A percentile compares a stretch with the other conserved stretches of the same genome.
Evolutionary conservation across 1,140 invertebrate genomes (phyloP).

Genomic region (Pseudomyrmex concolor): DNA sequence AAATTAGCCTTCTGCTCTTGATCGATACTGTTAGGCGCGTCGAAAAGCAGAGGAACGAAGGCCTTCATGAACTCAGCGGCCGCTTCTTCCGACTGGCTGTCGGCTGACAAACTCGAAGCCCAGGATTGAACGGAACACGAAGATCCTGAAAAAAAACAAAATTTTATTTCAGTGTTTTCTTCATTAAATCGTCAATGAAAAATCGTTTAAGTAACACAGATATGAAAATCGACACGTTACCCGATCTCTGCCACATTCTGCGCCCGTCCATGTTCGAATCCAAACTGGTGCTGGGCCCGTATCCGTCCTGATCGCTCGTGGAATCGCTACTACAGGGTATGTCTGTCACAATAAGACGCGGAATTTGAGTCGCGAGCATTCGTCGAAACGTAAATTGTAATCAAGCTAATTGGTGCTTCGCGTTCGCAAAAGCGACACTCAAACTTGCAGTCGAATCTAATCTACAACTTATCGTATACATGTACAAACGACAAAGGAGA

Average conservation of each 20-base stretch:
- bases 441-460: slow-evolving; percentile 60
- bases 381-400: slow-evolving; percentile 7
- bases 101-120: slow-evolving; percentile 90
- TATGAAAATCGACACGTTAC: slow-evolving; percentile 71
- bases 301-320: slow-evolving; percentile 86
- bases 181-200: background rate
- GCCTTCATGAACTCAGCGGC: slow-evolving; percentile 90
- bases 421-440: slow-evolving; percentile 21
- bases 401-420: slow-evolving; percentile 43
- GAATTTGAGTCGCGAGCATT: background rate
- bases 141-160: slow-evolving; percentile 84
- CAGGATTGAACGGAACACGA: slow-evolving; percentile 90
- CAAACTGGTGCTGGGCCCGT: slow-evolving; percentile 86
- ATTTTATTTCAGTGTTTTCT: background rate
- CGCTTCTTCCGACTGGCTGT: slow-evolving; percentile 89
- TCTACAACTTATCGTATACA: slow-evolving; percentile 42
- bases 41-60: slow-evolving; percentile 90
- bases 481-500: background rate
- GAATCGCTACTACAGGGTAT: slow-evolving; percentile 85
- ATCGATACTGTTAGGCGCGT: slow-evolving; percentile 85
- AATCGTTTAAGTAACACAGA: background rate
- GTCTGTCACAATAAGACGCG: slow-evolving; percentile 75
- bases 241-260: slow-evolving; percentile 86
- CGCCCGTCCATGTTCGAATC: slow-evolving; percentile 87
- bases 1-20: slow-evolving; percentile 89